Conservation (phyloP, 2,797 vertebrate species). For the Typhlichthys subterraneus region DNA sequence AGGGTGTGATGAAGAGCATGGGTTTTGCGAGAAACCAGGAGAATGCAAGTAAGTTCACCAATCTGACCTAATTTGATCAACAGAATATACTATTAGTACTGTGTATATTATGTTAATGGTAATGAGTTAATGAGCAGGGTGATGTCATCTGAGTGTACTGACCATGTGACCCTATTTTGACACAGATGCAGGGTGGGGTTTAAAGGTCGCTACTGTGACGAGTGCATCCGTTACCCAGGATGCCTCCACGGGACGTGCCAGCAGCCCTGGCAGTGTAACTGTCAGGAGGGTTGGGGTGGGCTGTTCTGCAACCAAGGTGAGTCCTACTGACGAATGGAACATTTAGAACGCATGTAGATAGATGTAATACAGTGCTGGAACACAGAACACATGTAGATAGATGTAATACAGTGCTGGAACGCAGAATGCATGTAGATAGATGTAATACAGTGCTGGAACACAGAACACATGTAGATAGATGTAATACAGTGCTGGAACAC, state of each 20-base stretch:
- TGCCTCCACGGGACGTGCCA: slow-evolving; percentile 97
- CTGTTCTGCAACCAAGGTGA: slow-evolving; percentile 99
- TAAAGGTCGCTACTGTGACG: slow-evolving; percentile 95
- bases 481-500: too few species aligned
- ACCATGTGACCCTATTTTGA: slow-evolving; percentile 49
- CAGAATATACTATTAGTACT: background rate
- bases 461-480: too few species aligned
- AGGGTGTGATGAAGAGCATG: slow-evolving; percentile 93
- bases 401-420: too few species aligned
- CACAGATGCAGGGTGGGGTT: slow-evolving; percentile 95
- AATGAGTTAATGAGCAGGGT: slow-evolving; percentile 30
- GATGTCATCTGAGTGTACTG: slow-evolving; percentile 54
- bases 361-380: background rate
- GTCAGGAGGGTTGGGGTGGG: slow-evolving; percentile 97
- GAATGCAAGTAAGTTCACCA: slow-evolving; percentile 93
- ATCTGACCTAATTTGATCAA: too few species aligned
- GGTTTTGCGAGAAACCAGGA: slow-evolving; percentile 93
- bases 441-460: too few species aligned
- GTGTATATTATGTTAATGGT: background rate
- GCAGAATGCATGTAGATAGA: background rate
- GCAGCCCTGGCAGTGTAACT: slow-evolving; percentile 98
- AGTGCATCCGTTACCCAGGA: slow-evolving; percentile 96
- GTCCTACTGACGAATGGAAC: slow-evolving; percentile 27
- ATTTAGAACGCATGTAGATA: background rate
- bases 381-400: background rate